Percentiles rank a stretch among this genome's conserved stretches.
Conservation (phyloP, 2,888 invertebrate species). For the Aphidoletes aphidimyza region DNA sequence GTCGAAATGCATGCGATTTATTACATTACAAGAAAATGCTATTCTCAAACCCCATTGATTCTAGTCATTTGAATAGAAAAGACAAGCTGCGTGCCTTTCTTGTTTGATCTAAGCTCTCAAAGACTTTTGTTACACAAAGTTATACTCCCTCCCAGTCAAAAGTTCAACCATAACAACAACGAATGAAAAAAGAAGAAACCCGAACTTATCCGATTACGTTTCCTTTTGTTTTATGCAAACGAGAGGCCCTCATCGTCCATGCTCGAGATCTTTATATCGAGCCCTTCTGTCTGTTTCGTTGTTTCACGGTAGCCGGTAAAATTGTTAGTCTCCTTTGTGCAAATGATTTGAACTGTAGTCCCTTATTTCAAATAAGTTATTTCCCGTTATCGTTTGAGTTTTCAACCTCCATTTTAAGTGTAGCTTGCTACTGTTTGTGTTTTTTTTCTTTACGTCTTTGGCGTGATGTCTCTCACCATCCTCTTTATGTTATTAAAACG, state of each 20-base stretch:
- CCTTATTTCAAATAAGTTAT: no score
- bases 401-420: no score
- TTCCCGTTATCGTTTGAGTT: no score
- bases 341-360: background rate
- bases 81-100: background rate
- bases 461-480: background rate
- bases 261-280: background rate
- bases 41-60: background rate
- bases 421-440: background rate
- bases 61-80: background rate
- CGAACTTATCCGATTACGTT: slow-evolving; percentile 4
- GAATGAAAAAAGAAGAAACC: no score
- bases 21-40: background rate
- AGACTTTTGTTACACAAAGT: slow-evolving; percentile 1
- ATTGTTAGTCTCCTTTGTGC: background rate
- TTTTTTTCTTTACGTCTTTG: background rate
- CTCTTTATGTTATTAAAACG: background rate
- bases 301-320: background rate
- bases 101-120: background rate
- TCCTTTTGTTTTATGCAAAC: slow-evolving; percentile 22
- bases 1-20: background rate
- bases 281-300: background rate
- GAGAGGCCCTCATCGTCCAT: background rate
- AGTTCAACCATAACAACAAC: background rate
- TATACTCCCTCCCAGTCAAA: background rate